Evolutionary conservation across 2,888 invertebrate species (phyloP).

Genomic region (Netelia inedita): DNA sequence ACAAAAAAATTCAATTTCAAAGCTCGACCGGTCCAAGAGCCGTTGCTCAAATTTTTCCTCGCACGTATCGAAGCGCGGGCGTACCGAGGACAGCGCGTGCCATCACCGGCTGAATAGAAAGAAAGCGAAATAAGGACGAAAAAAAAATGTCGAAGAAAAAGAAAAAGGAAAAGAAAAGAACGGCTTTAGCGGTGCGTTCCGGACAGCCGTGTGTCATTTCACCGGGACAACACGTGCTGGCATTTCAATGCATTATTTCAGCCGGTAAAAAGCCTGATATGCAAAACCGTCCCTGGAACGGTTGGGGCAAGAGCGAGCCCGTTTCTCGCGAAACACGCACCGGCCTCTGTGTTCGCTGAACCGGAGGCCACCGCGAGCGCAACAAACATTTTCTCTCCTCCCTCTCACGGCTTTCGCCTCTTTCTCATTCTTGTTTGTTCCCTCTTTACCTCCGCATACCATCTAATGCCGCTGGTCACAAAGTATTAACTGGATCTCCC

Average conservation of each 20-base stretch:
- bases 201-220: conserved; percentile 84
- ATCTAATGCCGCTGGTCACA: conserved; percentile 65
- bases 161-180: conserved; percentile 2
- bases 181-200: conserved; percentile 75
- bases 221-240: conserved; percentile 81
- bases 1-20: not conserved
- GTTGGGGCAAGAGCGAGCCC: conserved; percentile 22
- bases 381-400: conserved; percentile 42
- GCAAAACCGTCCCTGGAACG: conserved; percentile 77
- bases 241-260: conserved; percentile 85
- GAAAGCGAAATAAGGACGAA: not conserved
- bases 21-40: not conserved
- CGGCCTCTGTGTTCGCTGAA: conserved; percentile 61
- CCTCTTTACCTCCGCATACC: conserved; percentile 61
- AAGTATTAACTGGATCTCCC: conserved; percentile 65
- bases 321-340: conserved; percentile 61
- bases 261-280: conserved; percentile 83
- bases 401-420: conserved; percentile 24
- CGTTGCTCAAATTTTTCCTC: not conserved
- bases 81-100: conserved; percentile 59
- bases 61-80: conserved; percentile 22
- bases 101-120: conserved; percentile 34
- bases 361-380: conserved; percentile 67
- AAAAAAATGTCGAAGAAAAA: not conserved
- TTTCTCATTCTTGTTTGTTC: conserved; percentile 48